Conservation (phyloP, 2,113 vertebrate genomes). For the Fulmarus glacialis region DNA sequence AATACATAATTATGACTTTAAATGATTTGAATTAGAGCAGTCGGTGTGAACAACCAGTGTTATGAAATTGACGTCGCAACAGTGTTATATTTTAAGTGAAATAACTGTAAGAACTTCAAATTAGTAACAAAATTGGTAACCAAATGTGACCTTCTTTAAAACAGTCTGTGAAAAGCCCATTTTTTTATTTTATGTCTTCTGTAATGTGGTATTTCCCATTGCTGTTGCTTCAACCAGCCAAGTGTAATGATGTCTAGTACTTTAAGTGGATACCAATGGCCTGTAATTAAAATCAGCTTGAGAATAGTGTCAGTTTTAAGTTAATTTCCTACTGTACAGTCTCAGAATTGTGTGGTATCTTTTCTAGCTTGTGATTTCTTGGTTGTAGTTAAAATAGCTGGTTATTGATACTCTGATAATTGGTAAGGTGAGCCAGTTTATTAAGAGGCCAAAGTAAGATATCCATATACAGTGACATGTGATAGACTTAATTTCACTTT, state of each 20-base stretch:
- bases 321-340: background rate
- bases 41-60: background rate
- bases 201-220: background rate
- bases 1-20: background rate
- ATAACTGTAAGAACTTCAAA: background rate
- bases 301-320: background rate
- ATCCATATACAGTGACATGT: background rate
- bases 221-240: background rate
- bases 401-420: background rate
- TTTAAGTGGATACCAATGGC: background rate
- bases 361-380: background rate
- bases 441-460: background rate
- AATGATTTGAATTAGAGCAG: background rate
- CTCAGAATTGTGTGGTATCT: background rate
- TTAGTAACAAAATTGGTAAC: background rate
- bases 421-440: background rate
- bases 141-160: background rate
- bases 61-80: fast-evolving
- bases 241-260: background rate
- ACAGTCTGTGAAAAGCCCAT: background rate
- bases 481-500: background rate
- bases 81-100: background rate
- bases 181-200: background rate
- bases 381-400: background rate
- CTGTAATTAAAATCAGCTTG: background rate